Evolutionary conservation across 2,797 vertebrate species (phyloP).

Genomic region (Pseudomugil gertrudae): DNA sequence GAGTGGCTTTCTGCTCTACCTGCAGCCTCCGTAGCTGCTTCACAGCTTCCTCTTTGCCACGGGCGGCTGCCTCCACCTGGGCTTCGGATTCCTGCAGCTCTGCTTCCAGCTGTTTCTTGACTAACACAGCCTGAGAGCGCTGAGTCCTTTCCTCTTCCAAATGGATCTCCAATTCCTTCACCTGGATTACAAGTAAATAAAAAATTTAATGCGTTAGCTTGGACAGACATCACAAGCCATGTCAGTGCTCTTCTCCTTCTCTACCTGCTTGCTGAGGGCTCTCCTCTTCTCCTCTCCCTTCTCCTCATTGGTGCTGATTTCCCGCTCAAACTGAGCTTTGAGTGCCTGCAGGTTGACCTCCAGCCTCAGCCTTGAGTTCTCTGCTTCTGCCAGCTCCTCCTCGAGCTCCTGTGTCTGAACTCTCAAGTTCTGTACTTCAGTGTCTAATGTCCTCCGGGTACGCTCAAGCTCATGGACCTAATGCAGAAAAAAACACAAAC

Average conservation of each 20-base stretch:
- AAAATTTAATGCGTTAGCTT: not conserved
- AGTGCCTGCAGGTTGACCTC: conserved; percentile 93
- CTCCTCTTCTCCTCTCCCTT: conserved; percentile 91
- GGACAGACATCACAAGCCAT: not conserved
- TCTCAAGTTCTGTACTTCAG: conserved; percentile 85
- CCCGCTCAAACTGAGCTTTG: conserved; percentile 91
- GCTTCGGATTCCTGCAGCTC: conserved; percentile 88
- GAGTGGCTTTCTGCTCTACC: conserved; percentile 60
- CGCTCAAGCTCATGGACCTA: conserved; percentile 94
- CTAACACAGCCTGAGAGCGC: conserved; percentile 82
- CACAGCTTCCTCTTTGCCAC: conserved; percentile 87
- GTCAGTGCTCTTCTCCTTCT: not conserved
- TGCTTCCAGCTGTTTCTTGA: conserved; percentile 89
- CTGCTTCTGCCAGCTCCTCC: conserved; percentile 88
- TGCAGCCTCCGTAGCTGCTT: conserved; percentile 88
- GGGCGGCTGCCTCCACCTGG: conserved; percentile 81
- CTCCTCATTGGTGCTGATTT: conserved; percentile 88
- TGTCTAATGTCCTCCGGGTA: conserved; percentile 83
- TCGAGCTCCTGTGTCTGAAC: conserved; percentile 91
- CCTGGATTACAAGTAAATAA: conserved; percentile 65
- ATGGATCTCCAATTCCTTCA: conserved; percentile 88
- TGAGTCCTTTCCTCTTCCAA: conserved; percentile 91
- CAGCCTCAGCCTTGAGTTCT: conserved; percentile 89
- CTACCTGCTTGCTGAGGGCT: conserved; percentile 90
- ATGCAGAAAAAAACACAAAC: not conserved